Evolutionary conservation across 2,797 vertebrate genomes (phyloP).

Genomic region (Gymnocypris eckloni): DNA sequence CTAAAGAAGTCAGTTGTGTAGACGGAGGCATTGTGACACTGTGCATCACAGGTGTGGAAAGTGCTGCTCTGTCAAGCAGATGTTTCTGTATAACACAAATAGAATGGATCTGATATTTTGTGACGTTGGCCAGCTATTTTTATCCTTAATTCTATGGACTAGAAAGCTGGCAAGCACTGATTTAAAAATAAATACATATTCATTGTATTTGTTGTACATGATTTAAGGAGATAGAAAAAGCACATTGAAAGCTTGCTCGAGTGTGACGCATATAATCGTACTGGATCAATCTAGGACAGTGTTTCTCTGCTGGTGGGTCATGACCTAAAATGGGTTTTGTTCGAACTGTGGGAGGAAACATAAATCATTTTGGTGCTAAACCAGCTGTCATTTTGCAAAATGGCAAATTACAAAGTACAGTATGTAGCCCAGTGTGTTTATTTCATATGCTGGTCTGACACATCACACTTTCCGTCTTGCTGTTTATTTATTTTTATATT

Average conservation of each 20-base stretch:
- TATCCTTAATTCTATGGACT: neutral
- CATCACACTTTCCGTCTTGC: neutral
- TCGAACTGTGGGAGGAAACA: no score
- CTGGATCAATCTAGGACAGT: neutral
- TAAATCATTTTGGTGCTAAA: neutral
- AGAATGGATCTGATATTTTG: neutral
- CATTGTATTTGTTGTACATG: no score
- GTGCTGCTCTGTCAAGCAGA: neutral
- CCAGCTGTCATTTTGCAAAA: neutral
- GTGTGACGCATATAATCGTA: no score
- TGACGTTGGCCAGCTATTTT: neutral
- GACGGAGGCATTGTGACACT: neutral
- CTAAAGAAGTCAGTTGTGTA: neutral
- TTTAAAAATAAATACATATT: neutral
- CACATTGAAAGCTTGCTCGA: neutral
- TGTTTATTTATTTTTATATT: neutral
- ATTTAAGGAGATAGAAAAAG: neutral
- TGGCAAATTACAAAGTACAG: neutral
- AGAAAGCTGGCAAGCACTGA: neutral
- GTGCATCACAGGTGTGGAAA: constrained; percentile 13
- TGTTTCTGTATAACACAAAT: neutral
- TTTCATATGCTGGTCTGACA: neutral
- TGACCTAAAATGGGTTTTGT: neutral
- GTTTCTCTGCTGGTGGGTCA: neutral
- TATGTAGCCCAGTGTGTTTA: neutral